A percentile compares a stretch with the other conserved stretches of the same genome.
These are phyloP conservation scores for Chelmon rostratus DNA, from an alignment of 2,797 vertebrate species.

Conservation along the genomic window DNA sequence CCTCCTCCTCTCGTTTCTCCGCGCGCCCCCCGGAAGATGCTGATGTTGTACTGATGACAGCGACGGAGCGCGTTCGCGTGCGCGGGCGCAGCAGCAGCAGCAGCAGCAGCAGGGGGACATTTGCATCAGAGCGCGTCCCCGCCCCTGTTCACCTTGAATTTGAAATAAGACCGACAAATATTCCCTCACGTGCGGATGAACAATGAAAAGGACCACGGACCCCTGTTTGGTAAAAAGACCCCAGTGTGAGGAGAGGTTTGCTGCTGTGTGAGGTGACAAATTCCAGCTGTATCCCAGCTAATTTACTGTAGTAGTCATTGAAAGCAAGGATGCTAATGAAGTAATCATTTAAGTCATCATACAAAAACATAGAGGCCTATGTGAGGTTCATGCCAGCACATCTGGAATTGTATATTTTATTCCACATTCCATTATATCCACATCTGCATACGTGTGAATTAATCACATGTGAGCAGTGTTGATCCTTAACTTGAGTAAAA, in stretches of 20 bases:
- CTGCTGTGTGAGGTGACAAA: not conserved
- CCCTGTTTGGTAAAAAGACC: not conserved
- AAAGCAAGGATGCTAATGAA: not conserved
- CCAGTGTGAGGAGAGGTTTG: not conserved
- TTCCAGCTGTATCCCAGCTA: not conserved
- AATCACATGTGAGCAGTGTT: not conserved
- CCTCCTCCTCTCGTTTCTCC: slow-evolving; percentile 64
- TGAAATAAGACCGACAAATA: slow-evolving; percentile 16
- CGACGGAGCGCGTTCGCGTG: slow-evolving; percentile 67
- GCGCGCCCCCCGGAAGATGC: slow-evolving; percentile 77
- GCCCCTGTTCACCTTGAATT: slow-evolving; percentile 52
- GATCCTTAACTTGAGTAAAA: not conserved
- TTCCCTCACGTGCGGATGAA: not conserved
- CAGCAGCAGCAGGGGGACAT: slow-evolving; percentile 12
- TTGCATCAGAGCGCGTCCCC: slow-evolving; percentile 52
- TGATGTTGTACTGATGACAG: slow-evolving; percentile 84
- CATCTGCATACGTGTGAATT: too few species aligned
- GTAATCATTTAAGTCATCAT: not conserved
- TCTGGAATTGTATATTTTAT: not conserved
- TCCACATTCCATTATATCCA: too few species aligned
- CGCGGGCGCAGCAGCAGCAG: slow-evolving; percentile 32
- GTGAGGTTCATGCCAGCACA: not conserved
- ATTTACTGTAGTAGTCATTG: not conserved
- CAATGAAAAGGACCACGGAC: not conserved
- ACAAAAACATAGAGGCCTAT: not conserved